Base-by-base conservation (phyloP, 2,888 invertebrate genomes). In the Pristionchus maxplancki region DNA sequence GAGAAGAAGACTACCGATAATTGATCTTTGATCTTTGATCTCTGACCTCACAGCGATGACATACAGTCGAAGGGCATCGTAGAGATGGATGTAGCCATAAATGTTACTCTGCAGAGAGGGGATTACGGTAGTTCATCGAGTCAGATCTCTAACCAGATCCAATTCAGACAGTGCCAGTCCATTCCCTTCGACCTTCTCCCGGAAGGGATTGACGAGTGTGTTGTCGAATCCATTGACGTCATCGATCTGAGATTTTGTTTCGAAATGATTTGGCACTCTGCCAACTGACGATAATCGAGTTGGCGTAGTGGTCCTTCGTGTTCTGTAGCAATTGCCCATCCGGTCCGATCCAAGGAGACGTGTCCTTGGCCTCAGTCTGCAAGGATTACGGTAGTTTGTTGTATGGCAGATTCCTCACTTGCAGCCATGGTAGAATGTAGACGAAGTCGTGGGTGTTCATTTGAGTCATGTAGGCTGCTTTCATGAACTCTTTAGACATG, bases 161-260 rank as follows among this genome's bases (percentile, higher is more conserved):
- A 94, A 84, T 34, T 94, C 93, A 31, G 93, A 92, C 28, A 91
- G 90, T 6, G 91, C 88, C 84, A 94, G 84, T 58, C 93, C 93
- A 85, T 92, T 91, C 1, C 92, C 89, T 88, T 94, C 93, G 13
- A 94, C 83, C 37, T 92, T 89, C 85, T 94, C 94, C 34, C 90
- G 89, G 91, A 94, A 94, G 0, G 93, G 93, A 58, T 92, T 92
- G 6, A 94, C 90, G 53, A 94, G 89, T 4, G 94, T 91, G 89
- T 94, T 92, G 90, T 94, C 94, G 89, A 94, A 94, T 13, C 94
- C 94, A 88, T 94, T 94, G 28, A 93, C 93, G 89, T 94, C 94
- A 88, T 94, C 94, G 58, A 94, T 91, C 91, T 92, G 88, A 74
- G 81, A 28, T 24, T 53, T 11, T 53, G 8, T 34, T n/a, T 53